Evolutionary conservation across 2,888 invertebrate genomes (phyloP), one percentile per base, ranked within the genome.

Genomic region (Synergus japonicus): DNA sequence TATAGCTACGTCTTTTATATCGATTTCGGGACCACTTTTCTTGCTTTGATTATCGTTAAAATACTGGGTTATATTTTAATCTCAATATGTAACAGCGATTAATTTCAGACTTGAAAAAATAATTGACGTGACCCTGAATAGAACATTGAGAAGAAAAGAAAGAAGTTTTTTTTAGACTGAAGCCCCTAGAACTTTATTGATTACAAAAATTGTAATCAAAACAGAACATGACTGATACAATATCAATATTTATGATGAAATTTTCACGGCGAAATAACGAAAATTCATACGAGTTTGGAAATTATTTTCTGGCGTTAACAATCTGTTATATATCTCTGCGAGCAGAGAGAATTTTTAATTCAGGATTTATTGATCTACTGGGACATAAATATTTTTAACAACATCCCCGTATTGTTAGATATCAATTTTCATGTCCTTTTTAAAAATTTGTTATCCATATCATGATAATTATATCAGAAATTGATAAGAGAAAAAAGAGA

Each of bases 211-310:
- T 1, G 13, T 37, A 64, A 29, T 13, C 29, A 13, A 64, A 64
- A 64, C 13, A 29, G 29, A 64, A 64, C 13, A 29, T 7, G 12
- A 64, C 37, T 64, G 37, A 5, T 15, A 49, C 5, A 49, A 49
- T 49, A 49, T 64, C 64, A 64, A 64, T 64, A 64, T 64, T 64
- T 64, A 64, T 10, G 15, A 63, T 63, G 15, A 49, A 5, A 49
- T 49, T 49, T 49, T 5, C n/a, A 49, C 2, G 15, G 5, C 15
- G 29, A 64, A 37, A 64, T 64, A 64, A 37, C 22, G 64, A 64
- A 15, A 64, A 64, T 64, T 64, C 13, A 63, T 63, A 22, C 13
- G 13, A 15, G 22, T 37, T 64, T 37, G 49, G 2, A 49, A 49
- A 49, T 49, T 49, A 49, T 64, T 29, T 7, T 29, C 64, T 13